Evolutionary conservation across 2,797 vertebrate species (phyloP), one percentile per base, ranked within the genome.

Genomic region (Acanthornis magna): DNA sequence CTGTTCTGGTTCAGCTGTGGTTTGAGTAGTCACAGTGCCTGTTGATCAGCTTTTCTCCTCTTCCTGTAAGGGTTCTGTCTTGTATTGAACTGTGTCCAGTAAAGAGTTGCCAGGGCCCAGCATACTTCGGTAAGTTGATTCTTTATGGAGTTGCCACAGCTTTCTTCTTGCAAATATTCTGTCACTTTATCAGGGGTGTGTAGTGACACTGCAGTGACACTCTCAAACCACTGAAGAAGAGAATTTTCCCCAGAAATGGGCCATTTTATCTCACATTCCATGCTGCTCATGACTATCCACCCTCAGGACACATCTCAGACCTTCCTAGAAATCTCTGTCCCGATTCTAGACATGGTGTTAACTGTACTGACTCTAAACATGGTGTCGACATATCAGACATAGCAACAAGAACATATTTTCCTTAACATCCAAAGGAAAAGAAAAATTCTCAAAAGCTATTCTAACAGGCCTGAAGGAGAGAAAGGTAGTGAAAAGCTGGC

Each of bases 371-470:
- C 54, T 51, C 17, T 32, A 51, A 75, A 67, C 17, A 68, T 12
- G 13, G 30, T 34, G 6, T 15, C 70, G 48, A 70, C 21, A 48
- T 2, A 61, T 29, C 40, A 0, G 0, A 45, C 29, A 23, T 0
- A 40, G 34, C 20, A 42, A 36, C 25, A 77, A 30, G 42, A 70
- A 30, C 13, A 40, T 7, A 14, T 22, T 34, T 48, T 48, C 57
- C 12, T 63, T 55, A 34, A 63, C 15, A 71, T 42, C 42, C 43
- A 63, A 42, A 55, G 17, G 42, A 71, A 77, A 55, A 36, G 22
- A 16, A 62, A 71, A 78, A 22, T 22, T 62, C 43, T 86, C 30
- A 62, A 54, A 85, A 62, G 21, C 17, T 62, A 34, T 48, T 42
- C 21, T 62, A 62, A 70, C 50, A 62, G 42, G 12, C 25, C 34